Conservation (phyloP, 1,140 invertebrate species). For the Glossosoma conforme region DNA sequence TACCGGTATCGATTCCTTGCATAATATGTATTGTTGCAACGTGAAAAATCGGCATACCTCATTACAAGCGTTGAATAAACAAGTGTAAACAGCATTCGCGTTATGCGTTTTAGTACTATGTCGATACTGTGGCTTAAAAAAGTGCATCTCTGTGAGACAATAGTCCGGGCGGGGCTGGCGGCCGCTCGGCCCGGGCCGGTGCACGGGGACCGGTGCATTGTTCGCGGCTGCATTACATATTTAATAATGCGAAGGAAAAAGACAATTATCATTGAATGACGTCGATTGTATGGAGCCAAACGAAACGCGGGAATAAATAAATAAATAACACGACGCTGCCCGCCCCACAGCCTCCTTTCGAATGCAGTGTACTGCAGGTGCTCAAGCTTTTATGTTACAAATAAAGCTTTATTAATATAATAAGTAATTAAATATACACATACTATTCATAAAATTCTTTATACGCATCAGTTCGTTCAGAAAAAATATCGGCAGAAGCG, state of each 20-base stretch:
- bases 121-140: not conserved
- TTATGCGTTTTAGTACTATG: no score
- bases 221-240: slow-evolving; percentile 23
- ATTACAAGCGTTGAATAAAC: no score
- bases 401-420: no score
- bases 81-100: no score
- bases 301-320: slow-evolving; percentile 30
- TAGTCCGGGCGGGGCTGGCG: slow-evolving; percentile 1
- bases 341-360: slow-evolving; percentile 21
- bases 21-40: no score
- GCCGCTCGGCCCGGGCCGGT: slow-evolving; percentile 4
- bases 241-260: slow-evolving; percentile 16
- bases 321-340: slow-evolving; percentile 26
- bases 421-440: no score
- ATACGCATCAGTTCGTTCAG: no score
- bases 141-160: slow-evolving; percentile 8
- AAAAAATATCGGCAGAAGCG: no score
- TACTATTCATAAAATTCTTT: no score
- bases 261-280: slow-evolving; percentile 32
- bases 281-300: slow-evolving; percentile 29
- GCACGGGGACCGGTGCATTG: slow-evolving; percentile 3
- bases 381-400: no score
- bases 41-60: no score
- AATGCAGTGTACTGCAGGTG: slow-evolving; percentile 14
- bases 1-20: no score